Evolutionary conservation across 2,113 vertebrate genomes (phyloP).

Genomic region (Eulacestoma nigropectus): DNA sequence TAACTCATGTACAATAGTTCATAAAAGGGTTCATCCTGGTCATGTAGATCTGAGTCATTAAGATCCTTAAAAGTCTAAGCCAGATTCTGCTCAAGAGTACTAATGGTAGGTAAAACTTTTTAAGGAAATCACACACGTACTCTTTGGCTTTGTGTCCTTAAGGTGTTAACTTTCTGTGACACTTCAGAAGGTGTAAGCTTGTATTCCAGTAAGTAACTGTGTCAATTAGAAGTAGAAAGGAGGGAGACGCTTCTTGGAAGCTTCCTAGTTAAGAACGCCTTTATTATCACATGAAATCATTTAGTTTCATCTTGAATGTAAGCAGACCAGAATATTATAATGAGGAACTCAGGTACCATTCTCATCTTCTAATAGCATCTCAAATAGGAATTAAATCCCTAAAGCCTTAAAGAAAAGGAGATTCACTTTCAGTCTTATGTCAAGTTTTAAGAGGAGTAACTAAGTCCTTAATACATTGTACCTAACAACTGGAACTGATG

Average conservation of each 20-base stretch:
- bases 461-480: not conserved
- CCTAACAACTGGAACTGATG: not conserved
- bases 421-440: not conserved
- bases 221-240: not conserved
- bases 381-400: not conserved
- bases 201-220: not conserved
- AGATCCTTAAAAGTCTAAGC: not conserved
- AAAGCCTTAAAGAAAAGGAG: not conserved
- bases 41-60: not conserved
- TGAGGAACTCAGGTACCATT: not conserved
- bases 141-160: not conserved
- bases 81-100: not conserved
- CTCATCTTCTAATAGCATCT: not conserved
- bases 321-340: not conserved
- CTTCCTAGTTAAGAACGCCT: not conserved
- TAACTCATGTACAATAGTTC: not conserved
- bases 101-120: not conserved
- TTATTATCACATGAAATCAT: not conserved
- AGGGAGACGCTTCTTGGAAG: not conserved
- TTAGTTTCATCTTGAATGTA: not conserved
- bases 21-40: not conserved
- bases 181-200: not conserved
- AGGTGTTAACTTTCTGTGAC: not conserved
- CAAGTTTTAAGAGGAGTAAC: not conserved
- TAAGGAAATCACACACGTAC: not conserved